These are phyloP conservation scores for Athene cunicularia DNA, from an alignment of 2,113 vertebrate genomes.

Conservation along the genomic window DNA sequence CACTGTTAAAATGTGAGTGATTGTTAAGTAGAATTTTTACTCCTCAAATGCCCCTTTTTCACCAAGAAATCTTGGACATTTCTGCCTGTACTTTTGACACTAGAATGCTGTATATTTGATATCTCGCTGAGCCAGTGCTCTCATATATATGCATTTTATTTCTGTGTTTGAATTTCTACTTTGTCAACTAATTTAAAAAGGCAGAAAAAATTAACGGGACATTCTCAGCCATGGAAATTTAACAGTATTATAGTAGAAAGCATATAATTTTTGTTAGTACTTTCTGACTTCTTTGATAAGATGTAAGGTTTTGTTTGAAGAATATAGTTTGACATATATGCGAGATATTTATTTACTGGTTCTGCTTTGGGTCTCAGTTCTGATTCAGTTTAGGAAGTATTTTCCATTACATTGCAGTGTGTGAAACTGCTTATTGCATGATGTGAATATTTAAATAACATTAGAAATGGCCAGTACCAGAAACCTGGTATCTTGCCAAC, in stretches of 20 bases:
- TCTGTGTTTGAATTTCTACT: conserved; percentile 79
- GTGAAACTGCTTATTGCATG: conserved; percentile 59
- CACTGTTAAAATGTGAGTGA: conserved; percentile 75
- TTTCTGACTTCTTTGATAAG: conserved; percentile 76
- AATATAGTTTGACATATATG: conserved; percentile 77
- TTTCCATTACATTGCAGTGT: conserved; percentile 69
- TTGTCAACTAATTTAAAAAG: conserved; percentile 75
- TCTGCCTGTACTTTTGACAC: conserved; percentile 73
- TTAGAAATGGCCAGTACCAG: conserved; percentile 61
- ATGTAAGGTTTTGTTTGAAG: conserved; percentile 78
- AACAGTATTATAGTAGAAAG: conserved; percentile 76
- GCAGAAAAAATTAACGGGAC: conserved; percentile 66
- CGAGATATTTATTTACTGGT: conserved; percentile 77
- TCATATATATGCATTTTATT: conserved; percentile 76
- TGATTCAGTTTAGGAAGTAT: conserved; percentile 61
- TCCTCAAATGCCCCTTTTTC: conserved; percentile 64
- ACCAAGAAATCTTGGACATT: conserved; percentile 72
- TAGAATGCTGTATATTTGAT: conserved; percentile 78
- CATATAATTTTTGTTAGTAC: conserved; percentile 72
- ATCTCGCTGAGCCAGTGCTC: conserved; percentile 76
- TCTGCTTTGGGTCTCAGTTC: conserved; percentile 69
- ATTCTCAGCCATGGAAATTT: conserved; percentile 74
- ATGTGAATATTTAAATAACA: conserved; percentile 71
- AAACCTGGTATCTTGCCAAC: conserved; percentile 56
- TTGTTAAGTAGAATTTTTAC: conserved; percentile 72